These are phyloP conservation scores for Zoanthus solanderi DNA, from an alignment of 92 coral and sea anemone genomes.

Conservation along the genomic window DNA sequence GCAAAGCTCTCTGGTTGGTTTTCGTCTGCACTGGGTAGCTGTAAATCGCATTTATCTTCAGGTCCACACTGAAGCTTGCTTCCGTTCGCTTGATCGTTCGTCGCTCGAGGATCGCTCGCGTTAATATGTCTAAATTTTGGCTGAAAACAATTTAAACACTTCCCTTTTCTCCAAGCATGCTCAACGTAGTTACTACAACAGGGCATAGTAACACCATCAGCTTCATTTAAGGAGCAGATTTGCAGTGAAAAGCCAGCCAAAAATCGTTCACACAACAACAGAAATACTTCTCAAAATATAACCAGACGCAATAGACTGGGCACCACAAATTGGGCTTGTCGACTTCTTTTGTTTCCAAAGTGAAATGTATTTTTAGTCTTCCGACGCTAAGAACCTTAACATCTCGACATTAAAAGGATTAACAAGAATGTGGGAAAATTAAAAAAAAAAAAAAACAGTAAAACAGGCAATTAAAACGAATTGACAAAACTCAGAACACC, in stretches of 20 bases:
- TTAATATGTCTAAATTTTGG: constrained; percentile 63
- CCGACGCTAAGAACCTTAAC: neutral
- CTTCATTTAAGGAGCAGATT: constrained; percentile 31
- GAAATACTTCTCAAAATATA: neutral
- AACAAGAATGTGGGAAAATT: constrained; percentile 5
- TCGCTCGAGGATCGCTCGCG: constrained; percentile 20
- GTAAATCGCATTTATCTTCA: constrained; percentile 37
- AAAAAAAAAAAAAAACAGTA: neutral
- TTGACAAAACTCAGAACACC: neutral
- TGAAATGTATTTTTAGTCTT: neutral
- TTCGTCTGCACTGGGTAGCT: neutral
- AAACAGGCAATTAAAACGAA: neutral
- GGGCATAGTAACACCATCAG: constrained; percentile 64
- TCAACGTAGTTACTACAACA: constrained; percentile 85
- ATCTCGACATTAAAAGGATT: constrained; percentile 8
- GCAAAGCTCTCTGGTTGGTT: constrained; percentile 1
- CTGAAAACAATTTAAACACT: constrained; percentile 89
- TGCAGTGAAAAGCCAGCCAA: neutral
- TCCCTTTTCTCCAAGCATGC: constrained; percentile 90
- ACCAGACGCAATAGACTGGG: constrained; percentile 26
- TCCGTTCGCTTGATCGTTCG: constrained; percentile 35
- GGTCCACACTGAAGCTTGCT: constrained; percentile 22
- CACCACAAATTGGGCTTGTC: constrained; percentile 13
- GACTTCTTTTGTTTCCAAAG: constrained; percentile 5
- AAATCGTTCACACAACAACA: neutral